A percentile compares a stretch with the other conserved stretches of the same genome.
Evolutionary conservation across 1,140 invertebrate genomes (phyloP).

Genomic region (Leptopilina clavipes): DNA sequence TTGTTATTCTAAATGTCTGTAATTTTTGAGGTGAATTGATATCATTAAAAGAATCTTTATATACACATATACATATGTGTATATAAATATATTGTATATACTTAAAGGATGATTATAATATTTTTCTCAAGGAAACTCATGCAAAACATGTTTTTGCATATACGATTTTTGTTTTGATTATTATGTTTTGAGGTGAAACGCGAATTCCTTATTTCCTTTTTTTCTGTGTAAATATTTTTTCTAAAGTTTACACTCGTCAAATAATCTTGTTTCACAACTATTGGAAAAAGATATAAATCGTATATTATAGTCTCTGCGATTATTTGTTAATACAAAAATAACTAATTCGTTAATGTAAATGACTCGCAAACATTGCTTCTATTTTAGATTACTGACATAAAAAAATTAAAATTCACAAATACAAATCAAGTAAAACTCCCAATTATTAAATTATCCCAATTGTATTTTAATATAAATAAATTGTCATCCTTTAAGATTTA

Average conservation of each 20-base stretch:
- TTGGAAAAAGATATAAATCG: neutral
- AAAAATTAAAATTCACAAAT: too few species aligned
- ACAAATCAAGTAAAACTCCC: too few species aligned
- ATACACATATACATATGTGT: too few species aligned
- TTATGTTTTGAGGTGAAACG: neutral
- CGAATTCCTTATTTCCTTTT: neutral
- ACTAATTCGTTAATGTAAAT: neutral
- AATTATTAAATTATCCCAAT: too few species aligned
- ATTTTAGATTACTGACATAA: neutral
- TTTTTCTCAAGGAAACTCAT: slow-evolving; percentile 3
- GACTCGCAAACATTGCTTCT: neutral
- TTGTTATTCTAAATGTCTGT: slow-evolving; percentile 5
- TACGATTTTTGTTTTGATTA: neutral
- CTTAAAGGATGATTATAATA: neutral
- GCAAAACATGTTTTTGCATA: slow-evolving; percentile 28
- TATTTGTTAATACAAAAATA: neutral
- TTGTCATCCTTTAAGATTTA: too few species aligned
- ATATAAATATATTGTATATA: neutral
- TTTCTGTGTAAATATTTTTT: neutral
- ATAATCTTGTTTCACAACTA: slow-evolving; percentile 11
- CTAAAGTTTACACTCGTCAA: neutral
- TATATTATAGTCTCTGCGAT: neutral
- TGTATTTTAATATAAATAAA: too few species aligned
- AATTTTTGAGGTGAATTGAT: neutral
- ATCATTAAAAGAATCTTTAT: slow-evolving; percentile 16